These are phyloP conservation scores for Orientallactaga bullata DNA, from an alignment of 2,113 vertebrate species.

Conservation along the genomic window DNA sequence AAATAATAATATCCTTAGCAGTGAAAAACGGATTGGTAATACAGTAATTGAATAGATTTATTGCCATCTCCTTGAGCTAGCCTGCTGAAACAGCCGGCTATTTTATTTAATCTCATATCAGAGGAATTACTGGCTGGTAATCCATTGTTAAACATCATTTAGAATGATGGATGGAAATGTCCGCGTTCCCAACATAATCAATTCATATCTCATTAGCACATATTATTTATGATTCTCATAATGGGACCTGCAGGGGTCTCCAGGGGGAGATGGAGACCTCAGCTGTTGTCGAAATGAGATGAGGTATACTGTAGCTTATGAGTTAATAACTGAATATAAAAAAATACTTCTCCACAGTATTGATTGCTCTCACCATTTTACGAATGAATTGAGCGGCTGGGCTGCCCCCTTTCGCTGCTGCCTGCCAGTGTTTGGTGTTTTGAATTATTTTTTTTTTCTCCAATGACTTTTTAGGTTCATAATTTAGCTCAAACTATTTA, in stretches of 20 bases:
- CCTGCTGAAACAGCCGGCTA: constrained; percentile 94
- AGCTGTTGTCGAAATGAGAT: constrained; percentile 97
- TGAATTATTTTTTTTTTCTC: constrained; percentile 30
- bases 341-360: constrained; percentile 95
- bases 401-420: constrained; percentile 75
- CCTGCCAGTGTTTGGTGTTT: constrained; percentile 69
- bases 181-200: constrained; percentile 96
- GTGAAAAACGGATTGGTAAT: constrained; percentile 96
- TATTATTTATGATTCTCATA: constrained; percentile 98
- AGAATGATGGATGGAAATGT: constrained; percentile 96
- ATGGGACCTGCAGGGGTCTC: constrained; percentile 91
- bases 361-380: constrained; percentile 92
- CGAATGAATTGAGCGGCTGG: constrained; percentile 89
- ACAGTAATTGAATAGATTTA: constrained; percentile 98
- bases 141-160: constrained; percentile 97
- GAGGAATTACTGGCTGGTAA: constrained; percentile 96
- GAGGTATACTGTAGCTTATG: constrained; percentile 99
- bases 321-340: constrained; percentile 99
- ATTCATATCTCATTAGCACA: constrained; percentile 98
- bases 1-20: constrained; percentile 99
- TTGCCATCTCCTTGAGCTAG: constrained; percentile 91
- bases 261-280: constrained; percentile 89
- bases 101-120: constrained; percentile 98
- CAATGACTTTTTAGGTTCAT: constrained; percentile 77
- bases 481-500: constrained; percentile 72